Conservation (phyloP, 2,113 vertebrate genomes). For the Ageneiosus marmoratus region DNA sequence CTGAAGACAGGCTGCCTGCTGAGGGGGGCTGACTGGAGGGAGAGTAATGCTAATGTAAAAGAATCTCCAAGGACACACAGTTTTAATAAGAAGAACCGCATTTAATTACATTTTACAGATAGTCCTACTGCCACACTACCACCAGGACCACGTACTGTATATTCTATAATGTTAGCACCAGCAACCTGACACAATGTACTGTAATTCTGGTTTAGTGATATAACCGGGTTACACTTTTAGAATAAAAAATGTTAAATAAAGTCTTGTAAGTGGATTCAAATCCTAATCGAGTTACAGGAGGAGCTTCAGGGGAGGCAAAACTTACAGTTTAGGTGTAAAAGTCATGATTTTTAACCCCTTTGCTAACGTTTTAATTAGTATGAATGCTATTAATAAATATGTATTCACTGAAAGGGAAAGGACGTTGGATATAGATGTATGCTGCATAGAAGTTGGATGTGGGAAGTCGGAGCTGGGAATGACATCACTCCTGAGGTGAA, state of each 20-base stretch:
- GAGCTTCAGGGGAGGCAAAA: neutral
- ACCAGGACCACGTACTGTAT: neutral
- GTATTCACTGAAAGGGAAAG: neutral
- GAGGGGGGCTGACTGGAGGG: neutral
- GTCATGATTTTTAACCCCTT: neutral
- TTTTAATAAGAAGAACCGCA: neutral
- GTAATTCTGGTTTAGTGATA: neutral
- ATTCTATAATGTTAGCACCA: neutral
- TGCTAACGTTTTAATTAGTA: neutral
- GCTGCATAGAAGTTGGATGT: too few relatives aligned
- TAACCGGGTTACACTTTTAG: too few relatives aligned
- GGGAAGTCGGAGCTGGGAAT: too few relatives aligned
- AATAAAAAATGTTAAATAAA: too few relatives aligned
- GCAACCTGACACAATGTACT: neutral
- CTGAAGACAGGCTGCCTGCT: slow-evolving; percentile 22
- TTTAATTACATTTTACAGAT: neutral
- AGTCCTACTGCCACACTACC: neutral
- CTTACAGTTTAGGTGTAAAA: neutral
- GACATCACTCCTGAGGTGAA: too few relatives aligned
- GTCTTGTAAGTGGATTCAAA: too few relatives aligned
- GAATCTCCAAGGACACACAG: neutral
- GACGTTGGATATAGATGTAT: neutral
- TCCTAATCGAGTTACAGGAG: neutral
- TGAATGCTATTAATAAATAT: neutral
- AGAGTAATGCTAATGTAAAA: neutral